phyloP scores from a whole-genome alignment of 1,140 invertebrate genomes.

The Probaryconus sp. region DNA sequence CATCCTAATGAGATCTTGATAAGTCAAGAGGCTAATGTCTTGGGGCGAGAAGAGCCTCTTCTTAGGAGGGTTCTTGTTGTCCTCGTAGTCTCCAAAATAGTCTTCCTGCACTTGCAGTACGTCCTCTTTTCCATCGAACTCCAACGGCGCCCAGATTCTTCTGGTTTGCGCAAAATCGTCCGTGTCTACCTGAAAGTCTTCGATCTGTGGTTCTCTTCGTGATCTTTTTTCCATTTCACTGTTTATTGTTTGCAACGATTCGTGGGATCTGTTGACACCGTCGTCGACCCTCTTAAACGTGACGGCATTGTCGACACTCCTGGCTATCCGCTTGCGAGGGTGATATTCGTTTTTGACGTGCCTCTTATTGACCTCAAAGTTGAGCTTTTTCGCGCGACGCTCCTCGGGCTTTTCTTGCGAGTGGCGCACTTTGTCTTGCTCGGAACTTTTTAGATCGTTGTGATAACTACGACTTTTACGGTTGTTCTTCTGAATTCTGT shows the following conservation, averaged over 20 bases:
- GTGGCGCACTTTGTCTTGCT: constrained; percentile 71
- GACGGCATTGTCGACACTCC: constrained; percentile 49
- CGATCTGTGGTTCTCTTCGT: constrained; percentile 52
- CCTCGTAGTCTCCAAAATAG: constrained; percentile 73
- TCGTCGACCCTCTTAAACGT: background rate
- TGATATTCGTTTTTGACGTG: constrained; percentile 74
- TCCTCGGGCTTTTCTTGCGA: constrained; percentile 68
- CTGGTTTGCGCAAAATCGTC: constrained; percentile 61
- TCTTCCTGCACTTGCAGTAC: constrained; percentile 67
- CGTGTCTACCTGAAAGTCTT: constrained; percentile 67
- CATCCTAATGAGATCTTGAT: constrained; percentile 65
- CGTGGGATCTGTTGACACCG: constrained; percentile 6
- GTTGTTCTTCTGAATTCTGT: constrained; percentile 75
- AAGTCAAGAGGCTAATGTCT: constrained; percentile 57
- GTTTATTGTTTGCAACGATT: background rate
- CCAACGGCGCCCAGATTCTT: constrained; percentile 60
- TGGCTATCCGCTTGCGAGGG: constrained; percentile 65
- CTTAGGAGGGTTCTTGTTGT: constrained; percentile 57
- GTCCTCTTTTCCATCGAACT: constrained; percentile 60
- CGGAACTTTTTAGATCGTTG: constrained; percentile 64
- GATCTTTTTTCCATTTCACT: constrained; percentile 35
- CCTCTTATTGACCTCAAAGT: constrained; percentile 71
- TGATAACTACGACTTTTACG: constrained; percentile 76
- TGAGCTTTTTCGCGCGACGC: constrained; percentile 65
- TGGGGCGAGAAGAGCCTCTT: constrained; percentile 57